Evolutionary conservation across 2,113 vertebrate genomes (phyloP).

Genomic region (Syrmaticus mikado): DNA sequence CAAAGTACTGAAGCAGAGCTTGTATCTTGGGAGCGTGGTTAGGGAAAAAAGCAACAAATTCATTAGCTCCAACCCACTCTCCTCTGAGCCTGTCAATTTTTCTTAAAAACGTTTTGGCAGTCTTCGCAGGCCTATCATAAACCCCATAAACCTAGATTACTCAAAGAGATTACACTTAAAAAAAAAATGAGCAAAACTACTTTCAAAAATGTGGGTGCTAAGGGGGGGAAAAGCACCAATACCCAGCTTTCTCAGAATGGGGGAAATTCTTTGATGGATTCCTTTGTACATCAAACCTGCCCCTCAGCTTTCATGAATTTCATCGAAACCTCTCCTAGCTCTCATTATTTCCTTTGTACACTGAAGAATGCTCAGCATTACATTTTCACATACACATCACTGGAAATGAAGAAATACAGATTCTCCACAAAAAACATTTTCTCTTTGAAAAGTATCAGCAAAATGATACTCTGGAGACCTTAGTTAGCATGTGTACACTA

Average conservation of each 20-base stretch:
- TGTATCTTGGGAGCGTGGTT: not conserved
- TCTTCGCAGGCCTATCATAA: not conserved
- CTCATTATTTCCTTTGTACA: not conserved
- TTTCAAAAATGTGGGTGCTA: not conserved
- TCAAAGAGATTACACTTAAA: not conserved
- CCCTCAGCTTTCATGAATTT: conserved; percentile 38
- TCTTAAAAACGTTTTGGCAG: not conserved
- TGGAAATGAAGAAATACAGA: not conserved
- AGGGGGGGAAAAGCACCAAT: not conserved
- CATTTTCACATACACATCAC: not conserved
- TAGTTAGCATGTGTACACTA: accelerated
- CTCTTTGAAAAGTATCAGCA: not conserved
- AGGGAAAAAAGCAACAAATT: not conserved
- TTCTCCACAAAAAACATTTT: not conserved
- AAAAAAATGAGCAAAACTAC: not conserved
- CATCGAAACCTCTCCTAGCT: not conserved
- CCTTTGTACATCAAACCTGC: not conserved
- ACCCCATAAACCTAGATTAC: not conserved
- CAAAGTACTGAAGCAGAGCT: not conserved
- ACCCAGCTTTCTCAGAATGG: not conserved
- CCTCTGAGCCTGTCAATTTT: not conserved
- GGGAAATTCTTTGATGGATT: conserved; percentile 32
- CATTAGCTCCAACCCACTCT: not conserved
- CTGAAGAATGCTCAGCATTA: not conserved
- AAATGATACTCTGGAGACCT: not conserved